A percentile compares a stretch with the other conserved stretches of the same genome.
These are phyloP conservation scores for Centrocercus urophasianus DNA, from an alignment of 2,113 vertebrate species.

Conservation along the genomic window DNA sequence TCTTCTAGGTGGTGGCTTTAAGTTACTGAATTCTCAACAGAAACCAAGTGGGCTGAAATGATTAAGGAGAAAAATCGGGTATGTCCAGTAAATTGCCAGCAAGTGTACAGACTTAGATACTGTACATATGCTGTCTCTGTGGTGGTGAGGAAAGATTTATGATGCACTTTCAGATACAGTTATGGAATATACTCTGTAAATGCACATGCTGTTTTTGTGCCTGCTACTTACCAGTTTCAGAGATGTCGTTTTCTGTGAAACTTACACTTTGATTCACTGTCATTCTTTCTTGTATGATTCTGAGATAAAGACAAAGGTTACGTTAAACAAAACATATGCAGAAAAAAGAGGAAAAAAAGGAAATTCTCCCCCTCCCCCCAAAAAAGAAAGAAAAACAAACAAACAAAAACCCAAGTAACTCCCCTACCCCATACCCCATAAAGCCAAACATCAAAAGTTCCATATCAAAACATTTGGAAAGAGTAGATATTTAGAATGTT, in stretches of 20 bases:
- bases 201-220: rapidly evolving
- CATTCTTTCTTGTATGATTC: not conserved
- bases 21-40: not conserved
- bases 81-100: not conserved
- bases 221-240: not conserved
- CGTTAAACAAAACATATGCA: not conserved
- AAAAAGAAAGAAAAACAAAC: no score
- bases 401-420: not conserved
- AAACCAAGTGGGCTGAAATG: not conserved
- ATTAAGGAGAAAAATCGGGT: not conserved
- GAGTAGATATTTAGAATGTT: not conserved
- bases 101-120: not conserved
- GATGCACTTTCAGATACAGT: not conserved
- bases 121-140: not conserved
- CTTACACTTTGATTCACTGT: slow-evolving; percentile 1
- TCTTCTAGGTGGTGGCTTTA: not conserved
- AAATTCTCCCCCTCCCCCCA: no score
- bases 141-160: not conserved
- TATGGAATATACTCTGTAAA: not conserved
- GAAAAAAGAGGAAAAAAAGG: not conserved
- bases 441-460: not conserved
- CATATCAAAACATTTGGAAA: not conserved
- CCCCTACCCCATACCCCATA: not conserved
- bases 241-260: not conserved
- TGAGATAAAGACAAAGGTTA: not conserved